These are phyloP conservation scores for Xylocopa sonorina DNA, from an alignment of 1,140 invertebrate genomes.

Conservation along the genomic window DNA sequence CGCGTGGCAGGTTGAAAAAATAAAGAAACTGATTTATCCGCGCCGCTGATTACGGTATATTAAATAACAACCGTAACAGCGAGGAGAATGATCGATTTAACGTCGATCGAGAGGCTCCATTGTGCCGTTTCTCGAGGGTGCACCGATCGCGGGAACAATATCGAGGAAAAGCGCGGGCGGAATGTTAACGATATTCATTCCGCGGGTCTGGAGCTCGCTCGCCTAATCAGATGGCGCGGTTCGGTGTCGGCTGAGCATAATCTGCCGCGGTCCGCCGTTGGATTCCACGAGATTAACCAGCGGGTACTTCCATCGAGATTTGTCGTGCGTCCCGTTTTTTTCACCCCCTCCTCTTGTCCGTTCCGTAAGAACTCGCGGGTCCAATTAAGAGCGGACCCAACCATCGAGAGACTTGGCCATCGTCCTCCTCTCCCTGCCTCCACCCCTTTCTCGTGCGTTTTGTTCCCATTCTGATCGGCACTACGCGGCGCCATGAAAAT, in stretches of 20 bases:
- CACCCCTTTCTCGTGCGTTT: constrained; percentile 11
- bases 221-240: constrained; percentile 46
- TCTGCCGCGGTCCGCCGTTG: background rate
- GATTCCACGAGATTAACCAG: constrained; percentile 26
- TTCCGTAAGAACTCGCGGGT: constrained; percentile 32
- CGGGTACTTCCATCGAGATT: constrained; percentile 48
- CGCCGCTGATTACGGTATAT: too few relatives aligned
- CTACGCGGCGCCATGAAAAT: constrained; percentile 58
- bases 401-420: background rate
- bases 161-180: background rate
- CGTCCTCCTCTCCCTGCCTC: background rate
- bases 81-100: too few relatives aligned
- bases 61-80: too few relatives aligned
- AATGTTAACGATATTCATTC: constrained; percentile 43
- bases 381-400: constrained; percentile 38
- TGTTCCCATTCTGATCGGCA: constrained; percentile 49
- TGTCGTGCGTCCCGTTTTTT: constrained; percentile 17
- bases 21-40: too few relatives aligned
- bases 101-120: too few relatives aligned
- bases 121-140: too few relatives aligned
- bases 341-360: background rate
- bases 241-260: constrained; percentile 16
- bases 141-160: background rate
- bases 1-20: too few relatives aligned
- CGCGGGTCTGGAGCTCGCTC: too few relatives aligned